phyloP scores from a whole-genome alignment of 1,140 invertebrate species.

The Anastrepha ludens region DNA sequence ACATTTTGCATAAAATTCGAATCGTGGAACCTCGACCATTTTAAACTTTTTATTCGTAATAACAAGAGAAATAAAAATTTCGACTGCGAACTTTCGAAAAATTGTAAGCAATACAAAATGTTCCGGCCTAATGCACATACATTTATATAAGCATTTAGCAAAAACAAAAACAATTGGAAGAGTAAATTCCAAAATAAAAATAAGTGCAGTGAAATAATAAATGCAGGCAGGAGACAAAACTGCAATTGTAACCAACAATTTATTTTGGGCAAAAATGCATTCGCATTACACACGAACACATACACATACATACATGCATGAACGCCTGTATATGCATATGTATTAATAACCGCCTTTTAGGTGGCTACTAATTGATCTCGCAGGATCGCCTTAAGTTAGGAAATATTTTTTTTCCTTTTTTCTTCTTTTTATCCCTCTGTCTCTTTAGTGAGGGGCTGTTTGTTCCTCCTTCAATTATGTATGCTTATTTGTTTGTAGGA shows the following conservation, averaged over 20 bases:
- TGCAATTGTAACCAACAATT: constrained; percentile 38
- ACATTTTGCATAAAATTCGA: too few species aligned
- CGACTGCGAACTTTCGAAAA: too few species aligned
- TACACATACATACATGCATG: background rate
- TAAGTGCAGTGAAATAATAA: constrained; percentile 11
- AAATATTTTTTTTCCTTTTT: constrained; percentile 11
- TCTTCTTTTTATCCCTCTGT: background rate
- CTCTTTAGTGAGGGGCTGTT: too few species aligned
- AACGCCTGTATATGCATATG: background rate
- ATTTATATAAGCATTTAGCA: background rate
- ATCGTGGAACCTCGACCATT: too few species aligned
- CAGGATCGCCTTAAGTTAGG: constrained; percentile 22
- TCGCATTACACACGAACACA: too few species aligned
- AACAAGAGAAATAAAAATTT: too few species aligned
- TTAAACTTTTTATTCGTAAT: too few species aligned
- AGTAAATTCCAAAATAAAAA: constrained; percentile 9
- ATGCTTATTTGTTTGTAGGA: background rate
- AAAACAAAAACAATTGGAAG: constrained; percentile 1
- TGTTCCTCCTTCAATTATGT: too few species aligned
- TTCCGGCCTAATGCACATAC: background rate
- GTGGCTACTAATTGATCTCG: constrained; percentile 15
- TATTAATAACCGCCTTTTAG: background rate
- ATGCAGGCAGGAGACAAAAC: constrained; percentile 15
- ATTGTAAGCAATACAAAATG: too few species aligned
- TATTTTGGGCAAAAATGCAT: constrained; percentile 43